Evolutionary conservation across 2,888 invertebrate genomes (phyloP), one percentile per base, ranked within the genome.

Genomic region (Drosophila melanocephala): DNA sequence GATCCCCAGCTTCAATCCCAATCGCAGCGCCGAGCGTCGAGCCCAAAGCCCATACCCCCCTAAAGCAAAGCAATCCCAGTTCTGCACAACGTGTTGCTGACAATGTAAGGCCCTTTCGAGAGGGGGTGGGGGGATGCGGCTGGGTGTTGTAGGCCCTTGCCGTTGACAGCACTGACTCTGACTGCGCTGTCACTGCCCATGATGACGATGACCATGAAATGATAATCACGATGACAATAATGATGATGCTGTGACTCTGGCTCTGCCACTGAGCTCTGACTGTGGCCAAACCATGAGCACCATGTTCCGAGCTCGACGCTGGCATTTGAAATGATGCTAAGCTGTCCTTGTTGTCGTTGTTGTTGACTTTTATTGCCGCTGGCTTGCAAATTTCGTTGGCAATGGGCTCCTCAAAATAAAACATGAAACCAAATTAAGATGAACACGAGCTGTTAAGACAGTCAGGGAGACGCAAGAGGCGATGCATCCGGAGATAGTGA

Each of bases 351-450:
- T 32, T 62, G 62, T 56, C 50, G 72, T 74, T 66, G 75, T 55
- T 63, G 87, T 81, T 75, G 73, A 75, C 72, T 75, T 86, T 83
- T 81, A 85, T 86, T 77, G 83, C 86, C 81, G 60, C 63, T 72
- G 77, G 77, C 77, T 65, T 51, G 64, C 67, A 75, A 70, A 79
- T 73, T 69, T 72, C 52, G 66, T 59, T 72, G 76, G 83, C 85
- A 77, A 76, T 72, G 83, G 85, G 73, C 76, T 47, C 75, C 77
- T 75, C 71, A 79, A 84, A 85, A 81, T 77, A 87, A 85, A 82
- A 85, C 84, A 87, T 87, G 85, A 81, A 85, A 89, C 81, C 84
- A 77, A 84, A 87, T 89, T 89, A 84, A 85, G 77, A 74, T 65
- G 79, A 84, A 80, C 80, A 75, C 66, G 74, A 79, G 72, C 61